Base-by-base conservation (phyloP, 2,888 invertebrate species). In the Agrenia bidenticulata region DNA sequence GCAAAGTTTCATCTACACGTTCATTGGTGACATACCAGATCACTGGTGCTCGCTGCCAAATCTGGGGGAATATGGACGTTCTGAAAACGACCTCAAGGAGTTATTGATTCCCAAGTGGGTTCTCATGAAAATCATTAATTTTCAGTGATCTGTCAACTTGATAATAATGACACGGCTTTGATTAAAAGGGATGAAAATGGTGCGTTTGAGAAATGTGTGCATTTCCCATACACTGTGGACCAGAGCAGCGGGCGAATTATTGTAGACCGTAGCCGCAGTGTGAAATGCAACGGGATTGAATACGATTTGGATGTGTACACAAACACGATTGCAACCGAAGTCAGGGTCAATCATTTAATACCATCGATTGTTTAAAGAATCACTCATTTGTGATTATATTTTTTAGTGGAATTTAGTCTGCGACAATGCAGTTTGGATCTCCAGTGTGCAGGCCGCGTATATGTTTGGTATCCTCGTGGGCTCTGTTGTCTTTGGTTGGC, bases 381-480 rank as follows among this genome's bases (percentile, higher is more conserved):
- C 4, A 32, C 32, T 32, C 11, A 7, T 32, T 32, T 11, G 11
- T 4, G 32, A 32, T 32, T 32, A 32, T 32, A 32, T 32, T 23
- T 57, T 42, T 2, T 26, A 69, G 68, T 69, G 56, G 56, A n/a
- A 63, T 27, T 56, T 69, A 17, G 65, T 69, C n/a, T 69, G 68
- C 55, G 57, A 53, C n/a, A 27, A 60, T 1, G 50, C 65, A 4
- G 27, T 39, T 45, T 69, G 65, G 65, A 61, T 63, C 17, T 65
- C 68, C 9, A 49, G 59, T 17, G 65, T 69, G 27, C 64, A 65
- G 32, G 59, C 58, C 17, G 37, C 49, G 5, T 69, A 63, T 49
- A 69, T 69, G 68, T 51, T 63, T 51, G 68, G 68, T 26, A 59
- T 69, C 21, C 27, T 69, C 15, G 53, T 61, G n/a, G 68, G 68